Base-by-base conservation (phyloP, 2,113 vertebrate species). In the Perca flavescens region DNA sequence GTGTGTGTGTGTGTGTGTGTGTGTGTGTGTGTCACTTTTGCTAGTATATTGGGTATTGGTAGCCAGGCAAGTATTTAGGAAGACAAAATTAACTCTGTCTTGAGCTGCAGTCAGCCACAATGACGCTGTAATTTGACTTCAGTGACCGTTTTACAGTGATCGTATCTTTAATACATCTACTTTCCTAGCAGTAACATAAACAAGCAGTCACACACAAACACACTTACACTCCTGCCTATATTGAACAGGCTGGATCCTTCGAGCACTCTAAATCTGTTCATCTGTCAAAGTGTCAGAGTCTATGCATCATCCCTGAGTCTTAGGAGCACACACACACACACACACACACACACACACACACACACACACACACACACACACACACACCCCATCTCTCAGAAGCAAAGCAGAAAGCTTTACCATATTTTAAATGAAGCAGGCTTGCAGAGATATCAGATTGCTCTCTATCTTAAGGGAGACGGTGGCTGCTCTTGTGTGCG, bases 281-380 rank as follows among this genome's bases (percentile, higher is more conserved):
- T 95, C 94, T 94, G 95, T 95, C 94, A 95, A 95, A 94, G 90
- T 92, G 93, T 94, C 93, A 94, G 88, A 91, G 79, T 91, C 94
- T 90, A 94, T 93, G 94, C 92, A 94, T 95, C 93, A 94, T 92
- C 79, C 86, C 85, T 17, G 89, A 89, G 89, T 90, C 86, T 84
- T 68, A 80, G 83, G 80, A 74, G 69, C 66, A 79, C 70, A 67
- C 78, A 60, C 25, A 68, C 76, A 68, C 69, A 83, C 50, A 75
- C 63, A 66, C 53, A 69, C 62, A 56, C 62, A 70, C 84, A 40
- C 53, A 80, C 80, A 83, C 76, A 82, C 71, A 79, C 84, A 85
- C 50, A 77, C 84, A 88, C 65, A 78, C 77, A 76, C 50, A 76
- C 78, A 64, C 61, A 77, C 66, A 80, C 49, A 77, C 71, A 58